Evolutionary conservation across 2,113 vertebrate species (phyloP).

Genomic region (Paraplagusia blochii): DNA sequence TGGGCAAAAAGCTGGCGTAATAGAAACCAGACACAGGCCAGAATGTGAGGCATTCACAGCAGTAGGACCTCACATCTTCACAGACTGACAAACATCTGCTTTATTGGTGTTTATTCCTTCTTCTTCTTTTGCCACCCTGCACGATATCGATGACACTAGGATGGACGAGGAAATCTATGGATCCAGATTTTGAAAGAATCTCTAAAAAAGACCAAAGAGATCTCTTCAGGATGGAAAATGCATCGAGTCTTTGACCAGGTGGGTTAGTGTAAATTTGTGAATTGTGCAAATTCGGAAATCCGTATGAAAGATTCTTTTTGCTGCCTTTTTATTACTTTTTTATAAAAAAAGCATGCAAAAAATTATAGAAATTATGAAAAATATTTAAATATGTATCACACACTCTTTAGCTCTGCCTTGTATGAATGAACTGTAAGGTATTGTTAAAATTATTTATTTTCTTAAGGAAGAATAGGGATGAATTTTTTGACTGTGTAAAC

Average conservation of each 20-base stretch:
- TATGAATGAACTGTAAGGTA: too few species aligned
- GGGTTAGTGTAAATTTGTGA: constrained; percentile 41
- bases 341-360: too few species aligned
- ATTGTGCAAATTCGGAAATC: background rate
- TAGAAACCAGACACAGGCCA: constrained; percentile 69
- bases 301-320: background rate
- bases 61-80: constrained; percentile 39
- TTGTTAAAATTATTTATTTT: too few species aligned
- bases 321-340: too few species aligned
- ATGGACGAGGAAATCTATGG: constrained; percentile 38
- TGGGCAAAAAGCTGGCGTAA: constrained; percentile 68
- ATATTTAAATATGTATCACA: too few species aligned
- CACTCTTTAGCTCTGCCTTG: too few species aligned
- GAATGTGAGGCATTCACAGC: constrained; percentile 64
- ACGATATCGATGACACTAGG: constrained; percentile 26
- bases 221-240: constrained; percentile 55
- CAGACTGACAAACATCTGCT: constrained; percentile 27
- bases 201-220: constrained; percentile 46
- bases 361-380: too few species aligned
- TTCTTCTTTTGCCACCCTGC: constrained; percentile 7
- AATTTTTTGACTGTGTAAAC: too few species aligned
- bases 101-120: constrained; percentile 2
- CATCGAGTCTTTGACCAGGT: constrained; percentile 63
- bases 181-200: constrained; percentile 29
- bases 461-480: too few species aligned